Base-by-base conservation (phyloP, 2,888 invertebrate genomes). In the Aproaerema taeniolella region DNA sequence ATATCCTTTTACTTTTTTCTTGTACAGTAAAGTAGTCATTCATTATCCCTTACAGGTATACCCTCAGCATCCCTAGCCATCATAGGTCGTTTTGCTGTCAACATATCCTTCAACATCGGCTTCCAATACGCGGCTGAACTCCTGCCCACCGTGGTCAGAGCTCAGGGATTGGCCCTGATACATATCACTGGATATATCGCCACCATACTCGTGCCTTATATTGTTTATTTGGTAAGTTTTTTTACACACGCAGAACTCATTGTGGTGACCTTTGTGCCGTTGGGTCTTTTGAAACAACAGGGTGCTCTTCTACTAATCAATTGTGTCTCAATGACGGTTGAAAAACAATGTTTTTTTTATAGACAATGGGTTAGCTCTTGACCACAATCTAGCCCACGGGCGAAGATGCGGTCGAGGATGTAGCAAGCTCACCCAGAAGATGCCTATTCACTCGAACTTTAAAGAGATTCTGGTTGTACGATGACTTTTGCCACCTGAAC, bases 51-150 rank as follows among this genome's bases (percentile, higher is more conserved):
- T n/a, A n/a, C 69, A 92, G 93, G 92, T 12, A 78, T 92, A 1
- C 90, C 91, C 6, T 90, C 93, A 14, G 94, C 95, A 0, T 87
- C 91, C 0, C 70, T 95, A 37, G 95, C 95, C 1, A 93, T 96
- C 24, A 81, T 92, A 15, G 95, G 95, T 1, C 83, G 96, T 14
- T 95, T 96, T 56, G 92, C 93, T 40, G 92, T 95, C 1, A 96
- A 95, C 67, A 94, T 95, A 26, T 93, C 95, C 0, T 96, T 92
- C 72, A 96, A 95, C 66, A 95, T 96, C 49, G 95, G 95, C 0
- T 88, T 95, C 47, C 95, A 96, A 58, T 96, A 95, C 67, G 95
- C 95, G 0, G 95, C 96, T 0, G 95, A 96, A 67, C 77, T 96
- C 5, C 67, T 95, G 2, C 96, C 95, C 0, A 96, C 96, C 0